Evolutionary conservation across 2,797 vertebrate genomes (phyloP).

Genomic region (Megalops cyprinoides): DNA sequence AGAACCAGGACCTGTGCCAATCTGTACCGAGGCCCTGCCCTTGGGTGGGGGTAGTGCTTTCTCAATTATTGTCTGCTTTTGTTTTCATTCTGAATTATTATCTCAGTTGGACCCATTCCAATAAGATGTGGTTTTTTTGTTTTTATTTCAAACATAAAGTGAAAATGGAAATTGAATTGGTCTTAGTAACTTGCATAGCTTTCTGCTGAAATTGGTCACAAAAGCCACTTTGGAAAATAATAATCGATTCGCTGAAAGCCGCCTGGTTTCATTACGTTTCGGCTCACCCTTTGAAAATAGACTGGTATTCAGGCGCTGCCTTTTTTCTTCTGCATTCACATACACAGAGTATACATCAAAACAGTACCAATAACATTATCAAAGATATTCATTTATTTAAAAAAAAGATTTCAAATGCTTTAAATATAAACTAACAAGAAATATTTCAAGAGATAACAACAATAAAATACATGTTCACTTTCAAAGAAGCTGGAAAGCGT

Average conservation of each 20-base stretch:
- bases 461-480: conserved; percentile 54
- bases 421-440: conserved; percentile 74
- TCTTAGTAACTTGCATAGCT: not conserved
- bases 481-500: conserved; percentile 57
- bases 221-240: not conserved
- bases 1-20: not conserved
- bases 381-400: conserved; percentile 76
- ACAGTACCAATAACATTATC: conserved; percentile 40
- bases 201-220: not conserved
- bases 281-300: not conserved
- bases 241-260: not conserved
- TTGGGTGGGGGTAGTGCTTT: not conserved
- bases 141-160: not conserved
- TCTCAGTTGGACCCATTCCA: not conserved
- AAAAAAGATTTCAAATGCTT: conserved; percentile 58
- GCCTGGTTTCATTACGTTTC: not conserved
- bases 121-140: not conserved
- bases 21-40: not conserved
- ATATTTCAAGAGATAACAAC: conserved; percentile 60
- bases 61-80: not conserved
- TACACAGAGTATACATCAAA: not conserved
- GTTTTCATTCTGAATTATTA: not conserved
- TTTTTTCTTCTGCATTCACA: not conserved
- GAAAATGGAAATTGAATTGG: not conserved
- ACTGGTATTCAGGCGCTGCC: not conserved